phyloP scores from a whole-genome alignment of 2,113 vertebrate species.

The Callipepla californica region DNA sequence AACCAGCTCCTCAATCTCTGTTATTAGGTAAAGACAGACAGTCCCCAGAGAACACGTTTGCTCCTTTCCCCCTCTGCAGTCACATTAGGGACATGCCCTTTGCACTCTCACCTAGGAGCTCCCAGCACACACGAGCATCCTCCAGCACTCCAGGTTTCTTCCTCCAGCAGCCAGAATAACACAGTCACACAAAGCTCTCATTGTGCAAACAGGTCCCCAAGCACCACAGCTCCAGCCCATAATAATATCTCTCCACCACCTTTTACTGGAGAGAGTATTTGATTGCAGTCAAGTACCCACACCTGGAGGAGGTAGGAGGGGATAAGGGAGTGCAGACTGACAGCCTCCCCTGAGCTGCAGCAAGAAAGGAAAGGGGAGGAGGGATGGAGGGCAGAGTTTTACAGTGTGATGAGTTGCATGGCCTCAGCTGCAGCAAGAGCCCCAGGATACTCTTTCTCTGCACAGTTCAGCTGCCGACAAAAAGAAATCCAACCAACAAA shows the following conservation, averaged over 20 bases:
- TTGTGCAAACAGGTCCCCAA: background rate
- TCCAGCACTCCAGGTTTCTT: background rate
- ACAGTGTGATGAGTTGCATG: background rate
- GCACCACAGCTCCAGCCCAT: background rate
- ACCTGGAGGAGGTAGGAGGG: conserved; percentile 9
- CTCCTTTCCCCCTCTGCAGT: background rate
- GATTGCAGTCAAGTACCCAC: background rate
- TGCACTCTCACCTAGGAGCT: background rate
- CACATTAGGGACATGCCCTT: conserved; percentile 9
- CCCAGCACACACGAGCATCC: background rate
- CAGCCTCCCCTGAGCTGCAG: background rate
- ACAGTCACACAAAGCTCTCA: background rate
- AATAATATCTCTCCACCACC: background rate
- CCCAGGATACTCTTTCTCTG: background rate
- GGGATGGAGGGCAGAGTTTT: background rate
- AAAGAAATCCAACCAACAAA: fast-evolving
- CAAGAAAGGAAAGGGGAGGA: background rate
- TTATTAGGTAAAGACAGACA: background rate
- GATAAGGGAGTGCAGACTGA: background rate
- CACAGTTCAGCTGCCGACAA: background rate
- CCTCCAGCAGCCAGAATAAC: background rate
- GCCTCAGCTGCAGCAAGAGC: background rate
- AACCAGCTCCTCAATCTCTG: conserved; percentile 46
- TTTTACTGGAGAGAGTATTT: background rate
- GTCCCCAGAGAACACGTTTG: background rate